Percentiles rank a stretch among this genome's conserved stretches.
These are phyloP conservation scores for Arctopsyche grandis DNA, from an alignment of 1,140 invertebrate species.

Conservation along the genomic window DNA sequence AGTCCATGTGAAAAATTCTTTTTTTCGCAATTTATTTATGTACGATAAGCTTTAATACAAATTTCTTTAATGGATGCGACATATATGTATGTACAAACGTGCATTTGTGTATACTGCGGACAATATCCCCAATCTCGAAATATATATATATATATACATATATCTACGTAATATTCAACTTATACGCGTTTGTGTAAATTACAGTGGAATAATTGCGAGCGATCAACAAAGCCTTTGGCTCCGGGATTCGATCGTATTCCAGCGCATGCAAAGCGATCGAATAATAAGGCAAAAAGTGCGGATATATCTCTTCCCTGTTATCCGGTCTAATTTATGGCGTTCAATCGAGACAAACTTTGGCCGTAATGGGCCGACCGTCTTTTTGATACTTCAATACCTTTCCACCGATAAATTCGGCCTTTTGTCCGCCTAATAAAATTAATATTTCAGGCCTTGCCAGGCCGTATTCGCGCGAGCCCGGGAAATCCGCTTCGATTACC, in stretches of 20 bases:
- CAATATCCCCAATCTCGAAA: no score
- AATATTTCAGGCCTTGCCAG: conserved; percentile 36
- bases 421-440: conserved; percentile 29
- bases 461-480: background rate
- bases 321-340: conserved; percentile 41
- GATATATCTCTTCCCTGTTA: conserved; percentile 11
- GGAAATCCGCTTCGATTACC: background rate
- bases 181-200: no score
- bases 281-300: background rate
- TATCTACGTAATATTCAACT: no score
- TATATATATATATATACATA: no score
- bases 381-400: conserved; percentile 44
- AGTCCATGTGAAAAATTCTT: no score
- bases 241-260: background rate
- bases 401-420: conserved; percentile 36
- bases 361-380: conserved; percentile 35
- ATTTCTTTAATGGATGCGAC: no score
- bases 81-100: no score
- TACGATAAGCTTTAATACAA: no score
- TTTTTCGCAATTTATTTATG: no score
- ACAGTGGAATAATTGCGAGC: no score
- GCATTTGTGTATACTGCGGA: no score
- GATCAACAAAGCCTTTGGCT: no score
- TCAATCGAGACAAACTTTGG: conserved; percentile 44
- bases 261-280: background rate